Evolutionary conservation across 1,140 invertebrate species (phyloP).

Genomic region (Chrysopa pallens): DNA sequence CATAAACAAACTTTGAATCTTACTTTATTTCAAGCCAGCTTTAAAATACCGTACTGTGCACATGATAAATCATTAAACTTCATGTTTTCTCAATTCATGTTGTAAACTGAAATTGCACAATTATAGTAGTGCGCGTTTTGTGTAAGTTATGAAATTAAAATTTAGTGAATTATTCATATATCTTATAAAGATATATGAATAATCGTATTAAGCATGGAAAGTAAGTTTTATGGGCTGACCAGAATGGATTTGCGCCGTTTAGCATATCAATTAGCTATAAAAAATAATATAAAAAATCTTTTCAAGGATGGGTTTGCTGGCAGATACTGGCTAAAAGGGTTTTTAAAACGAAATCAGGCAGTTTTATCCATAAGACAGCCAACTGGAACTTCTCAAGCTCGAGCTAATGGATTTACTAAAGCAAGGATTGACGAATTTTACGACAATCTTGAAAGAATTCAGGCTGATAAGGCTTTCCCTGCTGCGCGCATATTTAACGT

Average conservation of each 20-base stretch:
- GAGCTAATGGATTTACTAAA: constrained; percentile 5
- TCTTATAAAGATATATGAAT: too few species aligned
- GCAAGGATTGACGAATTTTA: neutral
- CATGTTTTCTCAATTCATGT: too few species aligned
- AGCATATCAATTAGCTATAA: neutral
- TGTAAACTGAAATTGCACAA: too few species aligned
- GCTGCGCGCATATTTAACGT: constrained; percentile 18
- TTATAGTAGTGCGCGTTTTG: too few species aligned
- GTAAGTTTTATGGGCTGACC: constrained; percentile 9
- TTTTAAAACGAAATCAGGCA: constrained; percentile 7
- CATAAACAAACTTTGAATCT: too few species aligned
- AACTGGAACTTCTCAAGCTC: constrained; percentile 12
- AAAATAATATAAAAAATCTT: constrained; percentile 7
- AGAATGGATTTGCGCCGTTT: constrained; percentile 7
- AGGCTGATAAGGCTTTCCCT: constrained; percentile 8
- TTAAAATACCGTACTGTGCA: too few species aligned
- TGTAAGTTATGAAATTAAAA: too few species aligned
- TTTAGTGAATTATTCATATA: too few species aligned
- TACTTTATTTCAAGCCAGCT: too few species aligned
- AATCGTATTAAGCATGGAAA: constrained; percentile 8
- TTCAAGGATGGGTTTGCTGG: constrained; percentile 4
- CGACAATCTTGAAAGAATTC: constrained; percentile 2
- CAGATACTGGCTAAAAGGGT: constrained; percentile 5
- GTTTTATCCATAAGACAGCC: constrained; percentile 10
- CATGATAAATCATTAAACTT: too few species aligned